These are phyloP conservation scores for Cromileptes altivelis DNA, from an alignment of 2,113 vertebrate species.

Conservation along the genomic window DNA sequence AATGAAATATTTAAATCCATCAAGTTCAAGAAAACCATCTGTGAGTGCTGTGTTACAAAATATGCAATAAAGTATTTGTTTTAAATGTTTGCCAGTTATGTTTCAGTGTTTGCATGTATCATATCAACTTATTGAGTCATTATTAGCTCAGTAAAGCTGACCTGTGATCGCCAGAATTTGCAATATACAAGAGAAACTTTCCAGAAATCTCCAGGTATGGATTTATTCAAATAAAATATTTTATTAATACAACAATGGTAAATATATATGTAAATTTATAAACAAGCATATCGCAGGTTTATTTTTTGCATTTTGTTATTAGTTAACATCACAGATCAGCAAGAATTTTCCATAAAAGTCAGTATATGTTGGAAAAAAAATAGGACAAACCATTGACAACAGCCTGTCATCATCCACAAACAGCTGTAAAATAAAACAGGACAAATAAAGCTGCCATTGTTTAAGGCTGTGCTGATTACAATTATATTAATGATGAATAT, in stretches of 20 bases:
- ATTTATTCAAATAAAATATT: slow-evolving; percentile 84
- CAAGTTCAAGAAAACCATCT: slow-evolving; percentile 51
- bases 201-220: slow-evolving; percentile 22
- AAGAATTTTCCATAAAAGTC: slow-evolving; percentile 72
- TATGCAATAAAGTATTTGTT: slow-evolving; percentile 44
- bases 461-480: slow-evolving; percentile 56
- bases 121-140: not conserved
- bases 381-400: not conserved
- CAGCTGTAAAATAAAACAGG: not conserved
- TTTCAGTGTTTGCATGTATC: slow-evolving; percentile 19
- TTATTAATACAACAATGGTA: slow-evolving; percentile 72
- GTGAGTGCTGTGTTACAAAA: slow-evolving; percentile 14
- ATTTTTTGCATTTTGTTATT: slow-evolving; percentile 69
- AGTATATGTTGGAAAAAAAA: slow-evolving; percentile 56
- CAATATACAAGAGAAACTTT: not conserved
- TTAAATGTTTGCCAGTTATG: not conserved
- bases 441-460: slow-evolving; percentile 47
- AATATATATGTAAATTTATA: slow-evolving; percentile 71
- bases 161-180: not conserved
- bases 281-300: slow-evolving; percentile 73
- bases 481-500: not conserved
- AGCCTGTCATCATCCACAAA: not conserved
- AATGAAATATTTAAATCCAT: not conserved
- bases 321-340: slow-evolving; percentile 69
- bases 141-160: not conserved